Evolutionary conservation across 2,888 invertebrate species (phyloP).

Genomic region (Priocnemis perturbator): DNA sequence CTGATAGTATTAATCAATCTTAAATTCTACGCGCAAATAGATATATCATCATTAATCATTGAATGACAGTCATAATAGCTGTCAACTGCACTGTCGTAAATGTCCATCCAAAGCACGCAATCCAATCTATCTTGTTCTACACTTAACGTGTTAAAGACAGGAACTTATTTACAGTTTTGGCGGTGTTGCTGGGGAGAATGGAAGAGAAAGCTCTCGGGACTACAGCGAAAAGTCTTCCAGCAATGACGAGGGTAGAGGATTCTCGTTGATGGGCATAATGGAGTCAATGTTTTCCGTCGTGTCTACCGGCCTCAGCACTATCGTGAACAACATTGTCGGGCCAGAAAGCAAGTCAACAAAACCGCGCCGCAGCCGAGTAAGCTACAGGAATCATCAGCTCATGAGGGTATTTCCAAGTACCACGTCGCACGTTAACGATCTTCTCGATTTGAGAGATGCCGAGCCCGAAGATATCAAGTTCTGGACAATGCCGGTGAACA

Average conservation of each 20-base stretch:
- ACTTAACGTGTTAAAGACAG: too few relatives aligned
- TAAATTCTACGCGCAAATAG: too few relatives aligned
- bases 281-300: slow-evolving; percentile 64
- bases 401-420: slow-evolving; percentile 76
- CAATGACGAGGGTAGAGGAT: slow-evolving; percentile 47
- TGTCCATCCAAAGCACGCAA: too few relatives aligned
- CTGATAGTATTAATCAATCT: too few relatives aligned
- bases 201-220: not conserved
- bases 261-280: slow-evolving; percentile 62
- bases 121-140: too few relatives aligned
- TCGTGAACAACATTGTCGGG: slow-evolving; percentile 64
- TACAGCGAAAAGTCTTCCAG: not conserved
- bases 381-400: slow-evolving; percentile 79
- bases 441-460: slow-evolving; percentile 74
- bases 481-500: slow-evolving; percentile 78
- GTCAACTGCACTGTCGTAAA: too few relatives aligned
- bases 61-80: too few relatives aligned
- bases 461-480: slow-evolving; percentile 79
- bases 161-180: not conserved
- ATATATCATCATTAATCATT: too few relatives aligned
- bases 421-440: slow-evolving; percentile 73
- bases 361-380: slow-evolving; percentile 57
- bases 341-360: slow-evolving; percentile 57
- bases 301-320: slow-evolving; percentile 58
- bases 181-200: not conserved